Base-by-base conservation (phyloP, 2,113 vertebrate genomes). In the Leucopsar rothschildi region DNA sequence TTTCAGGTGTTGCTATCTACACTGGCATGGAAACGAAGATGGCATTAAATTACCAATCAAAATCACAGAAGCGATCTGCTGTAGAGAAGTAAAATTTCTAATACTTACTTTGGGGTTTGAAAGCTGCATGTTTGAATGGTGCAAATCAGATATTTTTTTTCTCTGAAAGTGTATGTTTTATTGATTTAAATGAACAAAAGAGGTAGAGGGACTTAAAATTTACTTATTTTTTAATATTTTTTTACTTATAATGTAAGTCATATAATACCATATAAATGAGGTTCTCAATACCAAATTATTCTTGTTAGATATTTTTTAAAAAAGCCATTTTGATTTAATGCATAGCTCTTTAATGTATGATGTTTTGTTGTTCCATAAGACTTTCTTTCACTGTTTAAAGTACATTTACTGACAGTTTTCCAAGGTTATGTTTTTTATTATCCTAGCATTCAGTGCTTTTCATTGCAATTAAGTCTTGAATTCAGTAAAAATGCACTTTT, bases 21-120 rank as follows among this genome's bases (percentile, higher is more conserved):
- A 99, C 99, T 2, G 99, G 99, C 91, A 99, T 99, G 99, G 99
- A 99, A 95, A 99, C 99, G 39, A 99, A 99, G 98, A 99, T 99
- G 99, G 99, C 99, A 25, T 98, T 99, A 73, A 99, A 99, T 97
- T 99, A 99, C 77, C 99, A 99, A 72, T 98, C 99, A 47, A 99
- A 99, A 96, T 99, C 99, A 86, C 99, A 99, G 98, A 99, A 99
- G 91, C 98, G 99, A n/a, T 99, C 99, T 20, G 99, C 99, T 31
- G 99, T 99, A n/a, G 99, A 99, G 95, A 99, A 99, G 99, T 99
- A 98, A 98, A 97, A 77, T 65, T 63, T 90, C 53, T 83, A 20
- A 17, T 88, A 24, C 23, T 68, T 82, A 12, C 88, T 89, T 85
- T 64, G 44, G 37, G 49, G 18, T 22, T 86, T 47, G 31, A 89